These are phyloP conservation scores for Lycaena phlaeas DNA, from an alignment of 2,888 invertebrate species.

Conservation along the genomic window DNA sequence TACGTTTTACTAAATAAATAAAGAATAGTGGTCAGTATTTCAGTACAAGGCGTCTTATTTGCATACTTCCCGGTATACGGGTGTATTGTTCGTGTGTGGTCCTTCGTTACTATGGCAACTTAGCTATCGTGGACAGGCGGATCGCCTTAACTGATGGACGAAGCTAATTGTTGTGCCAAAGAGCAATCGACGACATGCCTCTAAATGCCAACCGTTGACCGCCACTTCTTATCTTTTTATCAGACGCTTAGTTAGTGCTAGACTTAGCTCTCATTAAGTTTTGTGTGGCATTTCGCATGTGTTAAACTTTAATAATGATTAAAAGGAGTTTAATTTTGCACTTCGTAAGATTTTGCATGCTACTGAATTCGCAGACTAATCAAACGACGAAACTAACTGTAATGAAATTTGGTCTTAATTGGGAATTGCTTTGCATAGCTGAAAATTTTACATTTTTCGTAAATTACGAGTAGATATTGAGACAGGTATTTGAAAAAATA, in stretches of 20 bases:
- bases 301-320: too few species aligned
- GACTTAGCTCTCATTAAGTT: conserved; percentile 11
- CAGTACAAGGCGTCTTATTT: conserved; percentile 21
- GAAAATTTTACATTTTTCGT: too few species aligned
- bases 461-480: too few species aligned
- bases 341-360: too few species aligned
- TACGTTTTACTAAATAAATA: conserved; percentile 4
- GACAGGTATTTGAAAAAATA: too few species aligned
- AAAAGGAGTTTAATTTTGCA: too few species aligned
- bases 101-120: conserved; percentile 54
- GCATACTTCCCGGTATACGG: conserved; percentile 29
- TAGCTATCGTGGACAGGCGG: conserved; percentile 29
- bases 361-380: too few species aligned
- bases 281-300: conserved; percentile 8
- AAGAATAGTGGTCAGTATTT: conserved; percentile 7
- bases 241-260: conserved; percentile 16
- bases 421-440: too few species aligned
- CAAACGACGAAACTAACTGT: too few species aligned
- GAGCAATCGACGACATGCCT: conserved; percentile 30
- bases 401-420: too few species aligned
- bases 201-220: conserved; percentile 48
- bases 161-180: conserved; percentile 53
- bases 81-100: conserved; percentile 61
- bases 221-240: conserved; percentile 28
- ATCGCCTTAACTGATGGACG: conserved; percentile 56